Evolutionary conservation across 2,888 invertebrate genomes (phyloP).

Genomic region (Alitta virens): DNA sequence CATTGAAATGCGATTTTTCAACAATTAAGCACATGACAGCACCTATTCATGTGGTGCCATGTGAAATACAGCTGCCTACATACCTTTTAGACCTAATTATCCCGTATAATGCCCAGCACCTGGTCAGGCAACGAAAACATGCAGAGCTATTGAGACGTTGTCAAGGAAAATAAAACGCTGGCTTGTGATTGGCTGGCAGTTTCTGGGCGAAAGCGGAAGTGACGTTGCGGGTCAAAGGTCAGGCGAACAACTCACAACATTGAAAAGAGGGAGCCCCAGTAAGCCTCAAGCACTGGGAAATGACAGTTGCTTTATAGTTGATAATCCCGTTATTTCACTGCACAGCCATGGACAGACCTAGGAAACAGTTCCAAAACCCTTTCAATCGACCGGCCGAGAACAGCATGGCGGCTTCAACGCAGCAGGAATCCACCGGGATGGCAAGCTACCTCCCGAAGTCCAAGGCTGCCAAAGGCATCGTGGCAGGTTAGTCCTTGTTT

Average conservation of each 20-base stretch:
- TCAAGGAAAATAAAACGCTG: too few relatives aligned
- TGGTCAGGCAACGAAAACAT: neutral
- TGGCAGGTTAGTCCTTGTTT: slow-evolving; percentile 18
- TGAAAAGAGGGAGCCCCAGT: neutral
- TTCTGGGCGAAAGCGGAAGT: neutral
- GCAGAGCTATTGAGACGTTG: neutral
- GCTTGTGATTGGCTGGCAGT: neutral
- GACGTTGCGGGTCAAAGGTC: neutral
- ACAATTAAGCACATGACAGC: too few relatives aligned
- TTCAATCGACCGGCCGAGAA: slow-evolving; percentile 31
- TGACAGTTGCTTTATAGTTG: neutral
- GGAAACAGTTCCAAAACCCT: slow-evolving; percentile 28
- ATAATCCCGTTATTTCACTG: neutral
- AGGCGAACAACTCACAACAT: neutral
- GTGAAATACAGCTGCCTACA: too few relatives aligned
- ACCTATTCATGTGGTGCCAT: too few relatives aligned
- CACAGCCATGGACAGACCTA: slow-evolving; percentile 32
- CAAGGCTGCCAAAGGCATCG: slow-evolving; percentile 20
- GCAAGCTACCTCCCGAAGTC: neutral
- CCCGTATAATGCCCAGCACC: neutral
- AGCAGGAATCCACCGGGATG: neutral
- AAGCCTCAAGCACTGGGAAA: neutral
- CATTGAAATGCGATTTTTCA: too few relatives aligned
- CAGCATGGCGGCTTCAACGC: slow-evolving; percentile 30
- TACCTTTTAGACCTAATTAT: too few relatives aligned